Conservation (phyloP, 2,797 vertebrate species). For the Forpus xanthops region DNA sequence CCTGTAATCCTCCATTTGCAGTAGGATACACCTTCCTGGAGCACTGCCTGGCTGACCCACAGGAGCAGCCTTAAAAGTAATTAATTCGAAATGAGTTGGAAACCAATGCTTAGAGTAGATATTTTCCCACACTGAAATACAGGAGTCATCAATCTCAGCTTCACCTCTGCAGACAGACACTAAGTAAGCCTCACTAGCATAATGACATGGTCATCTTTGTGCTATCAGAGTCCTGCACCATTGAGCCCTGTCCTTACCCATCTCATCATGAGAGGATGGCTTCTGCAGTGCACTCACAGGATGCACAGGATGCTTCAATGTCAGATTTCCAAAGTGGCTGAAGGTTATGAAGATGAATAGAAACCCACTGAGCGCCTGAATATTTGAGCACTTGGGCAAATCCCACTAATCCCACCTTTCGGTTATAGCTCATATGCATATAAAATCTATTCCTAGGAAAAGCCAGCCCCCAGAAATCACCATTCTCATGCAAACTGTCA, state of each 20-base stretch:
- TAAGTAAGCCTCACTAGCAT: not conserved
- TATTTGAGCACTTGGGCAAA: not conserved
- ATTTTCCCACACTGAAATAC: not conserved
- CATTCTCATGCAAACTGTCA: not conserved
- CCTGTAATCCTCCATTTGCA: not conserved
- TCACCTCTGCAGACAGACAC: not conserved
- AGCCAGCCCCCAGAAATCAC: not conserved
- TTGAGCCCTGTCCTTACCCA: not conserved
- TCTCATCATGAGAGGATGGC: not conserved
- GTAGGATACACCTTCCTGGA: not conserved
- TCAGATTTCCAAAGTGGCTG: not conserved
- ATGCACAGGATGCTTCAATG: not conserved
- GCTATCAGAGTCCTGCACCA: not conserved
- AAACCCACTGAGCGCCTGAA: not conserved
- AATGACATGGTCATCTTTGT: accelerated
- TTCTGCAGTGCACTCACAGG: not conserved
- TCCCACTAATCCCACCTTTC: not conserved
- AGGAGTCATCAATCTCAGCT: not conserved
- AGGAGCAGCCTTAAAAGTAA: not conserved
- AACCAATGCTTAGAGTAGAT: not conserved
- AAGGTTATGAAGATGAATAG: not conserved
- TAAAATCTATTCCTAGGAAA: not conserved
- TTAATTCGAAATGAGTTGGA: not conserved
- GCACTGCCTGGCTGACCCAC: not conserved
- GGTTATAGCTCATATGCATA: not conserved